Evolutionary conservation across 2,797 vertebrate genomes (phyloP), one percentile per base, ranked within the genome.

Genomic region (Ptychadena robeensis): DNA sequence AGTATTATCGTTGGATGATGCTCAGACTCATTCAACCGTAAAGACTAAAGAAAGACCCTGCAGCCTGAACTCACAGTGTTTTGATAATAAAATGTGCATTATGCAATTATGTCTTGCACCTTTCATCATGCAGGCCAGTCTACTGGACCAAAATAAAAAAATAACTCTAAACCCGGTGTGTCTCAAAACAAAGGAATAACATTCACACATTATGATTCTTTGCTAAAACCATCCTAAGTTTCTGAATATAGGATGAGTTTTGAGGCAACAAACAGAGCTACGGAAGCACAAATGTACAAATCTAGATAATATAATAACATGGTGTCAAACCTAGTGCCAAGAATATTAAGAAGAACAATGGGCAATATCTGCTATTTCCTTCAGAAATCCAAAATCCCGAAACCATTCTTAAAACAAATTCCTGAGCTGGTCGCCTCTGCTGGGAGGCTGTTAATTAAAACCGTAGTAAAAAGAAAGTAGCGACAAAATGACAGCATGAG

Each of bases 351-450:
- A 18, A 70, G 72, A 85, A 80, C 77, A 85, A 80, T 85, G 32
- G 77, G 35, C 77, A 37, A 75, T 53, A 70, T 80, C 72, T 73
- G 65, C 77, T 68, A 80, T 85, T 85, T 85, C 82, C 77, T 85
- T 63, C 73, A 80, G 48, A 64, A 61, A 4, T 53, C 34, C 8
- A 18, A 70, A 85, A 63, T 75, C 22, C 18, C 64, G 75, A 35
- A 35, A 68, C 73, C 44, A 53, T 59, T 83, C 48, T 61, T 77
- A 27, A 61, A 83, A 79, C 64, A 61, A 59, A 79, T 59, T 83
- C 69, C 63, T 63, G 66, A 30, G 7, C n/a, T 68, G 63, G 18
- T 12, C 10, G 37, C 64, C 70, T 79, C 70, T 84, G 48, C 71
- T 63, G 48, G 82, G 77, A 84, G 63, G 28, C 44, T 9, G 69